phyloP scores from a whole-genome alignment of 2,797 vertebrate species.

The Emys orbicularis region DNA sequence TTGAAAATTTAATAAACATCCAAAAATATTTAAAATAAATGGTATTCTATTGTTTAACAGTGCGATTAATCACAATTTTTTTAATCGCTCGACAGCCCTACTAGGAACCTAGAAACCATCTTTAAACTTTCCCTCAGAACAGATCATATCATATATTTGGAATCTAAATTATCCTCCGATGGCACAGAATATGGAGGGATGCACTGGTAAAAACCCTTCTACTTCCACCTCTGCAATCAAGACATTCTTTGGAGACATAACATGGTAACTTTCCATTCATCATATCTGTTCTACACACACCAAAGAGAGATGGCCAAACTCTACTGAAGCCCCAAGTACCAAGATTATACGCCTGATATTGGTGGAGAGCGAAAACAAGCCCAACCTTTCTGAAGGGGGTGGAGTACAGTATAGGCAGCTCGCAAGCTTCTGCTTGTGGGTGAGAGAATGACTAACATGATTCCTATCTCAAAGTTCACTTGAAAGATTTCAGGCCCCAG shows the following conservation, averaged over 20 bases:
- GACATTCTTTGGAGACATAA: background rate
- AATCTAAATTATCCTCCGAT: slow-evolving; percentile 31
- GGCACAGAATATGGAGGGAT: background rate
- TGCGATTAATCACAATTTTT: no score
- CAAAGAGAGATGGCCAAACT: slow-evolving; percentile 2
- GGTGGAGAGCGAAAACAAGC: slow-evolving; percentile 35
- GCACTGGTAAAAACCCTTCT: background rate
- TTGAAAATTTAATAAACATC: no score
- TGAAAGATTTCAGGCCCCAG: background rate
- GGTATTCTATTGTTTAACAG: no score
- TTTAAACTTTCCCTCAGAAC: slow-evolving; percentile 32
- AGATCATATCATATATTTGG: background rate
- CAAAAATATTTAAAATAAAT: no score
- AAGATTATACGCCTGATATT: slow-evolving; percentile 37
- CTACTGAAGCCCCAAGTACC: slow-evolving; percentile 13
- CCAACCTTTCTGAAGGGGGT: slow-evolving; percentile 14
- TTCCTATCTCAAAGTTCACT: background rate
- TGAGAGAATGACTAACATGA: background rate
- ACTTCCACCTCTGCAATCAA: background rate
- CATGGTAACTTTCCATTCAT: background rate
- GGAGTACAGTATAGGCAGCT: slow-evolving; percentile 44
- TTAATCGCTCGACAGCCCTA: no score
- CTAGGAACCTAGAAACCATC: slow-evolving; percentile 6
- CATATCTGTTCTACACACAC: rapidly evolving
- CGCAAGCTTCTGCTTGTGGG: background rate